These are phyloP conservation scores for Amblyjoppa fuscipennis DNA, from an alignment of 2,888 invertebrate genomes.

Conservation along the genomic window DNA sequence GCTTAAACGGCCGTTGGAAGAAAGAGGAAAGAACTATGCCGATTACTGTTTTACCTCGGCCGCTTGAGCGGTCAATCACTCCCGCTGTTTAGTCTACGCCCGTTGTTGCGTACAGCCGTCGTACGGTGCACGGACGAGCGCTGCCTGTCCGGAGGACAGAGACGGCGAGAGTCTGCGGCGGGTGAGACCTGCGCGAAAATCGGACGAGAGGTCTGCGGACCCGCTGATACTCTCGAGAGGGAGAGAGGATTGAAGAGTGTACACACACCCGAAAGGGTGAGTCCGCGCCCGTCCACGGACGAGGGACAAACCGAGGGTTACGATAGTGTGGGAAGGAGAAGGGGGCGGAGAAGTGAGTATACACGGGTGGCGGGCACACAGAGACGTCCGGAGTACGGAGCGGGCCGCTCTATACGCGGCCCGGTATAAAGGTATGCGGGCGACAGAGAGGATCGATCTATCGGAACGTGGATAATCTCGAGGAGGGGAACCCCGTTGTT, in stretches of 20 bases:
- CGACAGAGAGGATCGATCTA: conserved; percentile 83
- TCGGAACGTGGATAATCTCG: conserved; percentile 78
- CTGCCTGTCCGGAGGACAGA: conserved; percentile 3
- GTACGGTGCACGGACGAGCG: conserved; percentile 47
- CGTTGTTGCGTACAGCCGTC: conserved; percentile 2
- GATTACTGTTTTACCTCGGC: background rate
- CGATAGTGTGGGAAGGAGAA: background rate
- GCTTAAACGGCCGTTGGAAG: background rate
- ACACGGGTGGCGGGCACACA: conserved; percentile 42
- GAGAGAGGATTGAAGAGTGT: conserved; percentile 67
- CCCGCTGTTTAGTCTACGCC: conserved; percentile 17
- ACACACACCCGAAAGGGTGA: conserved; percentile 42
- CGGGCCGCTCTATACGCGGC: conserved; percentile 40
- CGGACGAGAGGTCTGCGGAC: conserved; percentile 77
- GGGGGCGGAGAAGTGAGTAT: conserved; percentile 15
- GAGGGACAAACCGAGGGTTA: background rate
- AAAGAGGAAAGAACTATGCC: background rate
- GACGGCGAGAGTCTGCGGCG: conserved; percentile 67
- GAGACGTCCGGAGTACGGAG: conserved; percentile 55
- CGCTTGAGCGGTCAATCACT: conserved; percentile 24
- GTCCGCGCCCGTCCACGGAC: conserved; percentile 15
- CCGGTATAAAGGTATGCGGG: conserved; percentile 78
- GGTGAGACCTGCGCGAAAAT: conserved; percentile 70
- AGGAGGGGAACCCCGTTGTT: conserved; percentile 74
- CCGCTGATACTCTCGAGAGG: conserved; percentile 63